Conservation (phyloP, 2,888 invertebrate species). For the Mythimna vitellina region DNA sequence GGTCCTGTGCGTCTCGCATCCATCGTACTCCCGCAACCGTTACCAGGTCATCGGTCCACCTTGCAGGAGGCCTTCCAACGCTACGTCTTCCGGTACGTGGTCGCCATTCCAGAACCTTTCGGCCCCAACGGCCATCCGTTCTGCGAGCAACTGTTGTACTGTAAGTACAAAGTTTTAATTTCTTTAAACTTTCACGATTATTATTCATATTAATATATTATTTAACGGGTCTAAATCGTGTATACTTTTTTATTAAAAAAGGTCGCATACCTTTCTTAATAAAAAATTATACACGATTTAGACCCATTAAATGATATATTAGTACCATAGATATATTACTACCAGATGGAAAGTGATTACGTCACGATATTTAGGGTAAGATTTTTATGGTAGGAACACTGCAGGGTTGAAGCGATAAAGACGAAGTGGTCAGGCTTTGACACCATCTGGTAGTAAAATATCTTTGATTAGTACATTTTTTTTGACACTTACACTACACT, state of each 20-base stretch:
- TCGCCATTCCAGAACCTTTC: too few relatives aligned
- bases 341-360: conserved; percentile 32
- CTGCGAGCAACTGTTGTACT: too few relatives aligned
- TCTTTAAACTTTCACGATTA: conserved; percentile 14
- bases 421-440: conserved; percentile 8
- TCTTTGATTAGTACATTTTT: conserved; percentile 19
- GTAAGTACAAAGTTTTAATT: conserved; percentile 9
- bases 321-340: conserved; percentile 3
- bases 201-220: conserved; percentile 8
- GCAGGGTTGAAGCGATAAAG: conserved; percentile 10
- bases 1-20: too few relatives aligned
- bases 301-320: conserved; percentile 7
- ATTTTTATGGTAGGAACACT: conserved; percentile 13
- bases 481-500: conserved; percentile 16
- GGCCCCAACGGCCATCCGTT: too few relatives aligned
- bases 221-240: conserved; percentile 7
- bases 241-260: conserved; percentile 14
- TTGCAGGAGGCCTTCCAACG: too few relatives aligned
- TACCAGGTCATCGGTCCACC: too few relatives aligned
- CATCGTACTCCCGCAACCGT: too few relatives aligned
- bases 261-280: conserved; percentile 10
- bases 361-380: conserved; percentile 5
- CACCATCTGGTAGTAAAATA: conserved; percentile 16
- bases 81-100: too few relatives aligned
- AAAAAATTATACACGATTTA: conserved; percentile 10